Evolutionary conservation across 1,140 invertebrate species (phyloP).

Genomic region (Vanessa tameamea): DNA sequence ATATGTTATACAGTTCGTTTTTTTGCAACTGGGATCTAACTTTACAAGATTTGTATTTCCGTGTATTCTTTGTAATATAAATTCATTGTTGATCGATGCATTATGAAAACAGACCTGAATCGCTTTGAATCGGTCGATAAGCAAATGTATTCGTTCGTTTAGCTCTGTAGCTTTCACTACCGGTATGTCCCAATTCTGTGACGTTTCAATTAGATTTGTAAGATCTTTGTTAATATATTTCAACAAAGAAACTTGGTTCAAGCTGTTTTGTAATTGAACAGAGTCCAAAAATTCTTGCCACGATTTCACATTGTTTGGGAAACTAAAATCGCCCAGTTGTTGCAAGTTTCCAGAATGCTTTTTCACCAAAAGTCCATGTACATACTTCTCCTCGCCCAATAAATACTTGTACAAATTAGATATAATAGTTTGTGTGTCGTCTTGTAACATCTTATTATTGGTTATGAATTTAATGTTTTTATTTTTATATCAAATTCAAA

Average conservation of each 20-base stretch:
- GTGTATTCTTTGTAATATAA: constrained; percentile 45
- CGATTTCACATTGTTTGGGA: constrained; percentile 72
- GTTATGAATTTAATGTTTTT: constrained; percentile 1
- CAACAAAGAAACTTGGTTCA: constrained; percentile 41
- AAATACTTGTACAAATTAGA: constrained; percentile 52
- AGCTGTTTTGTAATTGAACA: constrained; percentile 25
- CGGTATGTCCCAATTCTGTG: constrained; percentile 58
- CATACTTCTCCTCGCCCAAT: constrained; percentile 41
- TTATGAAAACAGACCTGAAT: constrained; percentile 53
- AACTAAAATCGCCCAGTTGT: constrained; percentile 79
- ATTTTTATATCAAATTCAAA: constrained; percentile 7
- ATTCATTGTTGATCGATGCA: constrained; percentile 46
- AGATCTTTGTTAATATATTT: constrained; percentile 53
- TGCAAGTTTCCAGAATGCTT: constrained; percentile 74
- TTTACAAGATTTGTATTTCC: constrained; percentile 33
- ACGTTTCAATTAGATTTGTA: constrained; percentile 51
- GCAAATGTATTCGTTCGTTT: constrained; percentile 59
- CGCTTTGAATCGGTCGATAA: constrained; percentile 53
- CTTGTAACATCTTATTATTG: constrained; percentile 52
- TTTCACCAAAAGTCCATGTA: constrained; percentile 68
- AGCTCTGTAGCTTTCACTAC: constrained; percentile 49
- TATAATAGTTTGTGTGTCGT: constrained; percentile 45
- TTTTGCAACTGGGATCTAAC: constrained; percentile 49
- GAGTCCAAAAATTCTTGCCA: constrained; percentile 74
- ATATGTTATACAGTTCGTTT: constrained; percentile 54